Conservation (phyloP, 2,888 invertebrate species). For the Rhogogaster chlorosoma region DNA sequence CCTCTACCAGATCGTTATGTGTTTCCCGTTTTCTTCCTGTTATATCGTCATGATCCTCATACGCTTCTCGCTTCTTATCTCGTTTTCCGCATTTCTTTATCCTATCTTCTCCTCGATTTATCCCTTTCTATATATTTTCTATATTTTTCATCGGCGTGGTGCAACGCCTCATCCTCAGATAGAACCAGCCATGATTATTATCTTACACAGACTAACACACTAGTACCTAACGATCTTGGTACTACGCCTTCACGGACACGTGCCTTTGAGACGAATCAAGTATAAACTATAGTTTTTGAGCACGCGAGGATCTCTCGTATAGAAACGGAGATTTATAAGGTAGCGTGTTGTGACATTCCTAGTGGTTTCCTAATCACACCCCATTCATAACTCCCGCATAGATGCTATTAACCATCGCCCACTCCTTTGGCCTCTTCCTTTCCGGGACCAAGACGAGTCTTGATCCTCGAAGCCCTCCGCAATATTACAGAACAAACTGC, state of each 20-base stretch:
- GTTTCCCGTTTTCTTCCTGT: neutral
- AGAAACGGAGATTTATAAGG: constrained; percentile 12
- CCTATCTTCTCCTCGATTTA: neutral
- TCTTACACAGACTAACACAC: neutral
- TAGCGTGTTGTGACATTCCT: constrained; percentile 45
- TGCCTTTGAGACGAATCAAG: constrained; percentile 21
- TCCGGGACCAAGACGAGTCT: neutral
- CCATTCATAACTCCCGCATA: constrained; percentile 49
- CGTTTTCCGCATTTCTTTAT: neutral
- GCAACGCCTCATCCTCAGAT: neutral
- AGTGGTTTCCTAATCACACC: constrained; percentile 46
- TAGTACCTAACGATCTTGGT: neutral
- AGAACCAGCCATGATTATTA: neutral
- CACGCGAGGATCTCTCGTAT: neutral
- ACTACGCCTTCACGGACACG: neutral
- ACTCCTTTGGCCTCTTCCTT: constrained; percentile 28
- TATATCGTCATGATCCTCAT: neutral
- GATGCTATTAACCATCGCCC: constrained; percentile 38
- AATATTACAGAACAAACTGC: constrained; percentile 4
- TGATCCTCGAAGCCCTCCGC: neutral
- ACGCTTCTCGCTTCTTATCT: neutral
- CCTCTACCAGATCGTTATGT: neutral
- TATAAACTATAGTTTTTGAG: neutral
- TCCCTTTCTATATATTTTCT: neutral
- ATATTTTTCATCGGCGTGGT: neutral